Evolutionary conservation across 1,140 invertebrate species (phyloP), one percentile per base, ranked within the genome.

Genomic region (Cotesia vestalis): DNA sequence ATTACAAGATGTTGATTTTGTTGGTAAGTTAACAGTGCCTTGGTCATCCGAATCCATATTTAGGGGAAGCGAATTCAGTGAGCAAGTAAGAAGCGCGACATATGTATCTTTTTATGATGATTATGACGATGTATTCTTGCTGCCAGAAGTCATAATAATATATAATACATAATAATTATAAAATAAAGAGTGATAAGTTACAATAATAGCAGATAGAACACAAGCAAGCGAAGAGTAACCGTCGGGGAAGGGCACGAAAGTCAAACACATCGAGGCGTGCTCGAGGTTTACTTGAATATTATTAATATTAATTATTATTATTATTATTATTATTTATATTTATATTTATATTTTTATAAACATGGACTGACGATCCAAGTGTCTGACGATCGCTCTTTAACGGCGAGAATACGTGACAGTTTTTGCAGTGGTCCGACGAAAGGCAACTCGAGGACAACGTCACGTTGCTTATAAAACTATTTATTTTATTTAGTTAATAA

Each of bases 381-480:
- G 40, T 46, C 40, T 53, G 67, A 69, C 14, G 55, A 27, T 60
- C 55, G 53, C 40, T 68, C 76, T 76, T 77, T 75, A 78, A 77
- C 72, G 76, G 76, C 76, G 77, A 76, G 76, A 73, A 46, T 46
- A 46, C 66, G 66, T 67, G 36, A 62, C 63, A 17, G 61, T 64
- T 52, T 55, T 66, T 62, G 55, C 40, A 52, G 69, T 75, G 77
- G 76, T 74, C 77, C 76, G 77, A 78, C 78, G 79, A 77, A 75
- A 86, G 84, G 84, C 84, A 86, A 84, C 84, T 85, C 82, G 82
- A 80, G 79, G 84, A 82, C 83, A 64, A 60, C 46, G 27, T 74
- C 62, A 66, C 55, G 36, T 73, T 81, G 79, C 78, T 82, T 83
- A 84, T 82, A 84, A 83, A 72, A 85, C 80, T 82, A 82, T 46